These are phyloP conservation scores for Pectinophora gossypiella DNA, from an alignment of 1,140 invertebrate species.

Conservation along the genomic window DNA sequence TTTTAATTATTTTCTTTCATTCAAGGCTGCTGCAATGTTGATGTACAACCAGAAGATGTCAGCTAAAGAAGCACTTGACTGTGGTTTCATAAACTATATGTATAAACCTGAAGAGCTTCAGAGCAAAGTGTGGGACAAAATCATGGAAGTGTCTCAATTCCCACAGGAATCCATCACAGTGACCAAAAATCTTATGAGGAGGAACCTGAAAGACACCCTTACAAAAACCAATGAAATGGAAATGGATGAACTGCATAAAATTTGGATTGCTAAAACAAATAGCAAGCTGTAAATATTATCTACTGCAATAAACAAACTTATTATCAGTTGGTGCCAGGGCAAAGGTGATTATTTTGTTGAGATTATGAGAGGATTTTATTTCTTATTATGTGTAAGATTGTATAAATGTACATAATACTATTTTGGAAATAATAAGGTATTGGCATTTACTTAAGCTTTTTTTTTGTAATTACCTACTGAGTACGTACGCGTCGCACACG, in stretches of 20 bases:
- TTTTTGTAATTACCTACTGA: too few relatives aligned
- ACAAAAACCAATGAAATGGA: slow-evolving; percentile 44
- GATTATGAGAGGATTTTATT: too few relatives aligned
- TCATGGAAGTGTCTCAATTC: slow-evolving; percentile 71
- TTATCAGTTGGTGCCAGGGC: too few relatives aligned
- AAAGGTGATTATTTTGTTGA: too few relatives aligned
- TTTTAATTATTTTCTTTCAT: slow-evolving; percentile 10
- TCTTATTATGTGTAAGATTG: too few relatives aligned
- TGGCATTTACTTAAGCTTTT: too few relatives aligned
- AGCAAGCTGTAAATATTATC: slow-evolving; percentile 38
- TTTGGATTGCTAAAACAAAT: slow-evolving; percentile 13
- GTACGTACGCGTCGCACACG: too few relatives aligned
- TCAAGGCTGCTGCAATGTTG: slow-evolving; percentile 87
- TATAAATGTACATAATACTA: too few relatives aligned
- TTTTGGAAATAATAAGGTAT: too few relatives aligned
- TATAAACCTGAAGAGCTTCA: slow-evolving; percentile 76
- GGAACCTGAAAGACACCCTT: slow-evolving; percentile 27
- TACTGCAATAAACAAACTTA: too few relatives aligned
- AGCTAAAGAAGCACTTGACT: slow-evolving; percentile 83
- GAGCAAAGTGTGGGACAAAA: slow-evolving; percentile 76
- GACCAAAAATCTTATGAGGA: slow-evolving; percentile 47
- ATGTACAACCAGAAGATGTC: slow-evolving; percentile 87
- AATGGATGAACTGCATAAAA: slow-evolving; percentile 31
- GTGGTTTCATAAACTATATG: slow-evolving; percentile 84
- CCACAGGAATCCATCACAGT: slow-evolving; percentile 38